Base-by-base conservation (phyloP, 2,113 vertebrate genomes). In the Apteryx mantelli region DNA sequence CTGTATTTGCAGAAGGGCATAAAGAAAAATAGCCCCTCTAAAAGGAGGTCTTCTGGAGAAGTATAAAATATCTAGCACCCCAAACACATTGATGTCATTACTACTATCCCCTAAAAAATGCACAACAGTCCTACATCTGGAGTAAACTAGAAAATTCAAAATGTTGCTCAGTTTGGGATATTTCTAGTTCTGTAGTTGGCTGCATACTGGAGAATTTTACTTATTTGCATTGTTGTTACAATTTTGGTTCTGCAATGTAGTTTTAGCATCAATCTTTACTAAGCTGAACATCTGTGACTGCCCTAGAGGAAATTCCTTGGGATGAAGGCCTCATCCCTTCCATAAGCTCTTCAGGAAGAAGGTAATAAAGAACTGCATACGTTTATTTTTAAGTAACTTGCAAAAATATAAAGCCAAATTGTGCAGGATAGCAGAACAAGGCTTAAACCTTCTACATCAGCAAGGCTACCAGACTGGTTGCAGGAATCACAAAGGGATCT, bases 241-340 rank as follows among this genome's bases (percentile, higher is more conserved):
- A 1, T 64, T 88, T 75, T 82, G 52, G 20, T 88, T 66, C 80
- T 42, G 38, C 70, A 73, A 28, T 60, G n/a, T 74, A 40, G 28
- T 84, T 92, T 75, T 56, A 91, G 52, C 58, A 95, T 38, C 69
- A 71, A 34, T 68, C n/a, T 78, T 92, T 56, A 56, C 82, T 34
- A 5, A 60, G 32, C 56, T 34, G 36, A 40, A 55, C 52, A 55
- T 36, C 24, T 50, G 46, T 28, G 60, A 64, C 46, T 64, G 52
- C 42, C 61, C 38, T 19, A 60, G 81, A 86, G 34, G 74, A 81
- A 92, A 82, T 44, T 55, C 36, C 56, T 78, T 76, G 46, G 71
- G 50, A 42, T 68, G 77, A 70, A 87, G 88, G 11, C 52, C 95
- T 84, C 56, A 40, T 91, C 55, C n/a, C 83, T 93, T 65, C 50